A percentile compares a stretch with the other conserved stretches of the same genome.
phyloP scores from a whole-genome alignment of 2,113 vertebrate genomes.

The Peucedramus taeniatus region DNA sequence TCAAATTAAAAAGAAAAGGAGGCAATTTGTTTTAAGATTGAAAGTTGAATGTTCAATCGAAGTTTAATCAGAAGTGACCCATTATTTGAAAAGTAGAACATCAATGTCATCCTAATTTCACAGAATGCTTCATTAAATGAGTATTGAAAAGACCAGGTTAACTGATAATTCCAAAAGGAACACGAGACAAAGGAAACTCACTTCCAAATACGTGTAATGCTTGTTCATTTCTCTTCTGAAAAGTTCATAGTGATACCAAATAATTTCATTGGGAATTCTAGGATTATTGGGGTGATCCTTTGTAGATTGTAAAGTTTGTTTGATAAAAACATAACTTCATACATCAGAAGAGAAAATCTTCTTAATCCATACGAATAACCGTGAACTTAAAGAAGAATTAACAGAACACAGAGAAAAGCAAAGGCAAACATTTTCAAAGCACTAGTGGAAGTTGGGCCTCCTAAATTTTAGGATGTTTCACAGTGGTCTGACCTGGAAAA shows the following conservation, averaged over 20 bases:
- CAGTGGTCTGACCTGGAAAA: background rate
- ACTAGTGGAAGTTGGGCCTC: background rate
- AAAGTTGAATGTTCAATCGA: conserved; percentile 67
- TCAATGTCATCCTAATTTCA: conserved; percentile 68
- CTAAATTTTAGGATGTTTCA: background rate
- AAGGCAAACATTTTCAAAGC: background rate
- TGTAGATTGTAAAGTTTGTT: background rate
- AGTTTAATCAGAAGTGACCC: conserved; percentile 73
- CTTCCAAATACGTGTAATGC: background rate
- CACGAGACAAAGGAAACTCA: background rate
- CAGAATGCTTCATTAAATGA: conserved; percentile 56
- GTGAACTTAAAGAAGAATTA: background rate
- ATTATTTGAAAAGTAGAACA: conserved; percentile 66
- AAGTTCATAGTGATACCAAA: background rate
- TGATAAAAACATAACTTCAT: background rate
- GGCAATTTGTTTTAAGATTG: conserved; percentile 69
- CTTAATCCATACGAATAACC: background rate
- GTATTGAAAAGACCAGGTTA: conserved; percentile 6
- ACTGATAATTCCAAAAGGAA: conserved; percentile 16
- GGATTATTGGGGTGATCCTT: background rate
- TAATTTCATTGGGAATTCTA: background rate
- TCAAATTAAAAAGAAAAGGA: conserved; percentile 69
- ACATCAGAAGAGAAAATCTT: background rate
- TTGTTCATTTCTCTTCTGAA: background rate
- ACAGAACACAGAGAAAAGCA: accelerated